Conservation (phyloP, 2,113 vertebrate species). For the human region DNA sequence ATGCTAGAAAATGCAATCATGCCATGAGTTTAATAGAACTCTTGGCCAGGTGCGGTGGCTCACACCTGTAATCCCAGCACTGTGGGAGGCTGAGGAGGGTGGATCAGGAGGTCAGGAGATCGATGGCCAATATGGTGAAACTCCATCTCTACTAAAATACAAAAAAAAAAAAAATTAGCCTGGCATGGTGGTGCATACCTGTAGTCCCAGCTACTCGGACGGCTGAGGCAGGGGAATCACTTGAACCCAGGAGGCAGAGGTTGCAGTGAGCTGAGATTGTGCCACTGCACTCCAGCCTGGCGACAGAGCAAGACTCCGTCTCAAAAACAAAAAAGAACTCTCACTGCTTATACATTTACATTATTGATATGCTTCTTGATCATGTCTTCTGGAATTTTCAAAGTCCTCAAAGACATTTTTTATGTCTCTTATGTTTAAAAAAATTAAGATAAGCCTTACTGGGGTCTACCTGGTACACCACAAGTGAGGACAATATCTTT, state of each 20-base stretch:
- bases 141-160: not conserved
- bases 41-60: not conserved
- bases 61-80: not conserved
- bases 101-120: not conserved
- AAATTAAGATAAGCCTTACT: not conserved
- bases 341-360: not conserved
- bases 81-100: not conserved
- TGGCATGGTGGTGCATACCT: not conserved
- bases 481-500: not conserved
- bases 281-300: not conserved
- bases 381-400: conserved; percentile 5
- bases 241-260: not conserved
- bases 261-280: not conserved
- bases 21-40: not conserved
- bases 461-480: no score
- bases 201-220: not conserved
- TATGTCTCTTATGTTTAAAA: not conserved
- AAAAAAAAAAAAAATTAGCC: not conserved
- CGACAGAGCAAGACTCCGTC: not conserved
- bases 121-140: not conserved
- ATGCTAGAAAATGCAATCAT: not conserved
- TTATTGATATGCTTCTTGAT: not conserved
- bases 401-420: not conserved
- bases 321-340: not conserved
- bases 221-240: not conserved